These are phyloP conservation scores for Gastrophysa polygoni DNA, from an alignment of 2,888 invertebrate species.

Conservation along the genomic window DNA sequence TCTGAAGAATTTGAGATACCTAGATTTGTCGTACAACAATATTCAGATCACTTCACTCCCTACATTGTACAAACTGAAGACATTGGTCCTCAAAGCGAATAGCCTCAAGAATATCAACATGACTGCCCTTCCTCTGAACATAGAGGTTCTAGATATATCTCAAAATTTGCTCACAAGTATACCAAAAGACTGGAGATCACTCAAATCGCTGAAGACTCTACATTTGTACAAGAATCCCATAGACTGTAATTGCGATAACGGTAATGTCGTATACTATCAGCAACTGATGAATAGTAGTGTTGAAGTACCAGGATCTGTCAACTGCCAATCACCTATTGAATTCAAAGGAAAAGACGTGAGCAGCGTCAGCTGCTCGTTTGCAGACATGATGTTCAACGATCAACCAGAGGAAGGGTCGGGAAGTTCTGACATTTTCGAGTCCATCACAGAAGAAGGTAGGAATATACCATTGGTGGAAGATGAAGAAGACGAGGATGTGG, in stretches of 20 bases:
- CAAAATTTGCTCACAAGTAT: constrained; percentile 66
- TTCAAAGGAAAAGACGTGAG: constrained; percentile 45
- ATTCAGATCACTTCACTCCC: constrained; percentile 41
- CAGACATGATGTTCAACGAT: constrained; percentile 47
- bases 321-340: constrained; percentile 49
- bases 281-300: constrained; percentile 57
- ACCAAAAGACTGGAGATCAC: constrained; percentile 62
- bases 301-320: constrained; percentile 45
- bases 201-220: constrained; percentile 66
- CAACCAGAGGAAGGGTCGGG: constrained; percentile 48
- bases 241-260: constrained; percentile 68
- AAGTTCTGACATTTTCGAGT: constrained; percentile 35
- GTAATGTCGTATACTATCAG: constrained; percentile 68
- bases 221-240: constrained; percentile 73
- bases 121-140: constrained; percentile 48
- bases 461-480: constrained; percentile 33
- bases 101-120: constrained; percentile 48
- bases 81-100: constrained; percentile 49
- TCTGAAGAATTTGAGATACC: constrained; percentile 47
- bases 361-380: constrained; percentile 41
- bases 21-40: constrained; percentile 51
- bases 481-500: constrained; percentile 27
- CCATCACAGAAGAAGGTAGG: not conserved
- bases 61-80: constrained; percentile 47
- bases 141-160: constrained; percentile 65